Evolutionary conservation across 2,888 invertebrate species (phyloP).

Genomic region (Tetrapedia diversipes): DNA sequence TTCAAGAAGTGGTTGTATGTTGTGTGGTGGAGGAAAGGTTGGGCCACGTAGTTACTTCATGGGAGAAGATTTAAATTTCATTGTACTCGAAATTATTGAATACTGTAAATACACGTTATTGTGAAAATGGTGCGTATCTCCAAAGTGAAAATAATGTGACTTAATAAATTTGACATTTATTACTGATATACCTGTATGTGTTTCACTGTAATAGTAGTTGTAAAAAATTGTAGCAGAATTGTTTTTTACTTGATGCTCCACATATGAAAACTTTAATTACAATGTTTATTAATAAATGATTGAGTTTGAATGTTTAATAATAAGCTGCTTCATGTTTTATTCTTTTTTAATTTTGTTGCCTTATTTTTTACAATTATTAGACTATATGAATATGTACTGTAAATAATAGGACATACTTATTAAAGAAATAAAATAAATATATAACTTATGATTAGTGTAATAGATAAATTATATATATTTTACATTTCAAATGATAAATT

Average conservation of each 20-base stretch:
- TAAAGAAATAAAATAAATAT: background rate
- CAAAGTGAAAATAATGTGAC: background rate
- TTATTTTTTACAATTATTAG: constrained; percentile 1
- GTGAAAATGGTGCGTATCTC: constrained; percentile 71
- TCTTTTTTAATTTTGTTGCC: background rate
- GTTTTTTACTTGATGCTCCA: background rate
- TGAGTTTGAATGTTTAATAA: background rate
- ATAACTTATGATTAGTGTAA: background rate
- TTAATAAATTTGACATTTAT: background rate
- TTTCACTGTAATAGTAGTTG: background rate
- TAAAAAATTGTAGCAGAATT: background rate
- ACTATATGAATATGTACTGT: background rate
- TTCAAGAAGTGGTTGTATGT: constrained; percentile 47
- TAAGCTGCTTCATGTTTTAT: background rate
- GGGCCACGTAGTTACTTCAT: constrained; percentile 79
- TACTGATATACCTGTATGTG: constrained; percentile 45
- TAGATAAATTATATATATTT: background rate
- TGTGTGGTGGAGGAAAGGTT: constrained; percentile 16
- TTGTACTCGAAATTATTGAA: constrained; percentile 19
- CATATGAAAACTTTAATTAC: background rate
- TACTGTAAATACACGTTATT: constrained; percentile 49
- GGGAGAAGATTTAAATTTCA: constrained; percentile 70
- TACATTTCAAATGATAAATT: background rate
- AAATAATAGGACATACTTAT: background rate
- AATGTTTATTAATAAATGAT: background rate